Conservation (phyloP, 2,797 vertebrate genomes). For the Dicrostonyx torquatus region DNA sequence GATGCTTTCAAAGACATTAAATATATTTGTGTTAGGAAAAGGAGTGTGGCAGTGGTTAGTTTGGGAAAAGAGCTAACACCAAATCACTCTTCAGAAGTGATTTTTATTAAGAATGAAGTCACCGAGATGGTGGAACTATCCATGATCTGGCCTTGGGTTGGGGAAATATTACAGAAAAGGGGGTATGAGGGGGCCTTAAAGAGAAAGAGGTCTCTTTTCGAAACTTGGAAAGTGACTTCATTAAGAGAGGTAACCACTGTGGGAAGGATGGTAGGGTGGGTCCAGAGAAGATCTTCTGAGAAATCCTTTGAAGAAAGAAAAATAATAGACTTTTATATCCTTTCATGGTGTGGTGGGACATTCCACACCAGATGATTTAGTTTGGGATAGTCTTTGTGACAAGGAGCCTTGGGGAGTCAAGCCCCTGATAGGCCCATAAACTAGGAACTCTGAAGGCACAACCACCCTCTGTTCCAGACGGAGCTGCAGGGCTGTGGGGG, state of each 20-base stretch:
- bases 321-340: not conserved
- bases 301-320: not conserved
- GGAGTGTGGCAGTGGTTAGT: not conserved
- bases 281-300: not conserved
- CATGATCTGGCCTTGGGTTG: not conserved
- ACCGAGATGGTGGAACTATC: not conserved
- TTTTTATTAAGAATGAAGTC: not conserved
- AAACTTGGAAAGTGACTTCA: not conserved
- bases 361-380: not conserved
- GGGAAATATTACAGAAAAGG: not conserved
- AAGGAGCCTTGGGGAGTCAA: not conserved
- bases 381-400: not conserved
- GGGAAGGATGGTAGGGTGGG: not conserved
- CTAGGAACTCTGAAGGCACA: not conserved
- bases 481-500: not conserved
- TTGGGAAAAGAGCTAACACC: not conserved
- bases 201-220: not conserved
- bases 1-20: slow-evolving; percentile 22
- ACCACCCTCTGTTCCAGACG: not conserved
- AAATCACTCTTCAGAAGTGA: not conserved
- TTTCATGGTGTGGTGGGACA: not conserved
- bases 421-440: not conserved
- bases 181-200: not conserved
- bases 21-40: not conserved
- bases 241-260: not conserved